Evolutionary conservation across 1,140 invertebrate genomes (phyloP).

Genomic region (Helicoverpa zea): DNA sequence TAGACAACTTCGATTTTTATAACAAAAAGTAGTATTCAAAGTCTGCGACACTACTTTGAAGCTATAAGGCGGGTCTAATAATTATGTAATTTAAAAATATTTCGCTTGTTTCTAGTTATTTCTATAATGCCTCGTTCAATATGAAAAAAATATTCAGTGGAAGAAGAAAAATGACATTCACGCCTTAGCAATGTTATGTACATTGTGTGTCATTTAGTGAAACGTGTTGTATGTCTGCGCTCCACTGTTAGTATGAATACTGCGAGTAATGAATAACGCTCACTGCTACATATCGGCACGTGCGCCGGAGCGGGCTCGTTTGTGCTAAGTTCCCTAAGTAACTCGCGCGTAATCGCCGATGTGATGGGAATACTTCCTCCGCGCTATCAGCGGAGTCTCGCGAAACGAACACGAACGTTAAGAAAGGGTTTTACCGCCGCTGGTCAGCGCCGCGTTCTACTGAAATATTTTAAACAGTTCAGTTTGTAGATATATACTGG

Average conservation of each 20-base stretch:
- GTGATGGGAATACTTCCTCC: constrained; percentile 4
- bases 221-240: not conserved
- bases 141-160: too few species aligned
- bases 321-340: not conserved
- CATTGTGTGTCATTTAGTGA: too few species aligned
- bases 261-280: not conserved
- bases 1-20: too few species aligned
- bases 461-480: not conserved
- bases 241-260: not conserved
- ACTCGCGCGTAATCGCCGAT: constrained; percentile 5
- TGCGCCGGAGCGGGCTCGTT: not conserved
- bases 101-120: too few species aligned
- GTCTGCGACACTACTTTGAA: too few species aligned
- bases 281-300: constrained; percentile 1
- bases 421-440: not conserved
- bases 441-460: not conserved
- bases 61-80: too few species aligned
- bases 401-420: not conserved
- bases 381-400: not conserved
- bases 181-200: too few species aligned
- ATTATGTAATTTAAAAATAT: too few species aligned
- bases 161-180: too few species aligned
- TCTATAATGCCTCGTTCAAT: too few species aligned
- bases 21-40: too few species aligned
- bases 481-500: too few species aligned